Conservation (phyloP, 1,140 invertebrate species). For the Drosophila athabasca region DNA sequence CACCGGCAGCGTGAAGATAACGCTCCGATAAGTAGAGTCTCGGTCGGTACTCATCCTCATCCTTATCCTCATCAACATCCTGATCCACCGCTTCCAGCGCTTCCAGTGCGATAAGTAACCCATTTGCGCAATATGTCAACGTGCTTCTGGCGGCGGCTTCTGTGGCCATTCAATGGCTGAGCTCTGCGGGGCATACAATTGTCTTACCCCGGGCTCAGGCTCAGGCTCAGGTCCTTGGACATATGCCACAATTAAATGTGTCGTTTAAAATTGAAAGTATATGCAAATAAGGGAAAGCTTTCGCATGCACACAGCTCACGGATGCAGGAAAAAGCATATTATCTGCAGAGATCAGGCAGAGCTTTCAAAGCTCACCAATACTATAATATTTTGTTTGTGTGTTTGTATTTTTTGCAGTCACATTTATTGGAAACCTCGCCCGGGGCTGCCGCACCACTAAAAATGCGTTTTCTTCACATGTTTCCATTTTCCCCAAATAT, state of each 20-base stretch:
- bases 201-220: not conserved
- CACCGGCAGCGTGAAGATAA: conserved; percentile 59
- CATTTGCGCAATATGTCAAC: conserved; percentile 54
- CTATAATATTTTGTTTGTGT: not conserved
- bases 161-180: conserved; percentile 34
- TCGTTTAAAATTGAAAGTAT: conserved; percentile 5
- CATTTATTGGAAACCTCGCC: conserved; percentile 10
- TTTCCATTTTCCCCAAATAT: conserved; percentile 46
- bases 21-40: conserved; percentile 60
- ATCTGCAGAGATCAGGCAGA: not conserved
- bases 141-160: conserved; percentile 37
- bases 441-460: conserved; percentile 20
- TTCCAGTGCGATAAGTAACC: conserved; percentile 59
- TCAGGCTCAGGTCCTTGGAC: conserved; percentile 34
- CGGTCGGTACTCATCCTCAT: conserved; percentile 34
- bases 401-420: not conserved
- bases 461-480: conserved; percentile 23
- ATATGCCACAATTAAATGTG: conserved; percentile 52
- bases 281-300: conserved; percentile 1
- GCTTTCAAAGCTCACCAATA: not conserved
- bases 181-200: conserved; percentile 33
- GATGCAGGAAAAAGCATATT: too few species aligned
- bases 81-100: conserved; percentile 10
- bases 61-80: not conserved
- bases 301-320: not conserved